phyloP scores from a whole-genome alignment of 2,888 invertebrate species.

The Morpho deidamia region DNA sequence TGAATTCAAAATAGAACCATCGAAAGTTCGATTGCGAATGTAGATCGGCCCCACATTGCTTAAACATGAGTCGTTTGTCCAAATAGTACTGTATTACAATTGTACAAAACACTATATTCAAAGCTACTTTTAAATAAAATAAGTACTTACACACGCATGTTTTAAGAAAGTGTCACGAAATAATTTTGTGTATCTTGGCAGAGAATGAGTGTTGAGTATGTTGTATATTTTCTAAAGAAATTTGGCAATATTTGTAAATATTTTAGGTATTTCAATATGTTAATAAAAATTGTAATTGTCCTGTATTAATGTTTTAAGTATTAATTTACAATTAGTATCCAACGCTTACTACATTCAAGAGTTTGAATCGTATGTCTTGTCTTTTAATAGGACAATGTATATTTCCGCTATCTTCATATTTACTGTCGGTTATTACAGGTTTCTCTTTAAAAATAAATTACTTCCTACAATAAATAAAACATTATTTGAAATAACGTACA shows the following conservation, averaged over 20 bases:
- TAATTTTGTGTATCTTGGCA: slow-evolving; percentile 2
- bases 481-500: too few relatives aligned
- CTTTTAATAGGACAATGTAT: too few relatives aligned
- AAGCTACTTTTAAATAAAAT: background rate
- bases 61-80: slow-evolving; percentile 14
- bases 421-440: too few relatives aligned
- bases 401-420: too few relatives aligned
- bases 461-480: too few relatives aligned
- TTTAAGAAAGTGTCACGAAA: background rate
- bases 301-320: too few relatives aligned
- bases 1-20: slow-evolving; percentile 47
- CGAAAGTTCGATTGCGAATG: slow-evolving; percentile 53
- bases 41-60: slow-evolving; percentile 34
- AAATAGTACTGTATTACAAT: slow-evolving; percentile 3
- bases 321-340: too few relatives aligned
- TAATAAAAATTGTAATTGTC: background rate
- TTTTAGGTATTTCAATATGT: slow-evolving; percentile 1
- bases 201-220: background rate
- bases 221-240: background rate
- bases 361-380: too few relatives aligned
- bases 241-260: slow-evolving; percentile 3
- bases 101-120: background rate
- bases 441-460: too few relatives aligned
- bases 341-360: too few relatives aligned
- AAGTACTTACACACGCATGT: background rate